phyloP scores from a whole-genome alignment of 2,797 vertebrate genomes.

The Typhlichthys subterraneus region DNA sequence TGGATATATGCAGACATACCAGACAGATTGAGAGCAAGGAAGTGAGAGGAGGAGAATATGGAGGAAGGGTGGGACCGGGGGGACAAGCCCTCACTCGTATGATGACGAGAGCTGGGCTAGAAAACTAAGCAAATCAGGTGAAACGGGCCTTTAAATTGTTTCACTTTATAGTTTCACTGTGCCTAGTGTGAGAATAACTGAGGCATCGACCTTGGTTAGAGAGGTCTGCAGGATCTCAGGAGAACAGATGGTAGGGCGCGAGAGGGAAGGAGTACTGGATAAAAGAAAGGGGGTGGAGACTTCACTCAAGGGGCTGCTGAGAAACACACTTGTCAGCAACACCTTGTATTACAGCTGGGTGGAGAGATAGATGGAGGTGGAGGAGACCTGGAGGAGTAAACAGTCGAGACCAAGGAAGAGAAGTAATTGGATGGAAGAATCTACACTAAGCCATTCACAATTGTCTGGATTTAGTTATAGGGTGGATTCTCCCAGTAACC shows the following conservation, averaged over 20 bases:
- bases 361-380: conserved; percentile 8
- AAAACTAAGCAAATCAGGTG: too few species aligned
- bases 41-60: conserved; percentile 32
- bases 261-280: too few species aligned
- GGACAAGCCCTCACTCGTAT: not conserved
- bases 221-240: too few species aligned
- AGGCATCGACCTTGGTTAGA: too few species aligned
- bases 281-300: not conserved
- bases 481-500: not conserved
- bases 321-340: conserved; percentile 15
- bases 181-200: too few species aligned
- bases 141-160: too few species aligned
- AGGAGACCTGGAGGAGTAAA: not conserved
- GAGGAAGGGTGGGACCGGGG: conserved; percentile 15
- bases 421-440: too few species aligned
- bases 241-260: too few species aligned
- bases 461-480: not conserved
- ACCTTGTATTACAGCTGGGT: conserved; percentile 1
- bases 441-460: not conserved
- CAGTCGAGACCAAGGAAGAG: not conserved
- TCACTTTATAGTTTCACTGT: too few species aligned
- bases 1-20: not conserved
- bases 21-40: conserved; percentile 1
- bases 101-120: not conserved
- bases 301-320: not conserved